Evolutionary conservation across 2,888 invertebrate species (phyloP).

Genomic region (Busseola fusca): DNA sequence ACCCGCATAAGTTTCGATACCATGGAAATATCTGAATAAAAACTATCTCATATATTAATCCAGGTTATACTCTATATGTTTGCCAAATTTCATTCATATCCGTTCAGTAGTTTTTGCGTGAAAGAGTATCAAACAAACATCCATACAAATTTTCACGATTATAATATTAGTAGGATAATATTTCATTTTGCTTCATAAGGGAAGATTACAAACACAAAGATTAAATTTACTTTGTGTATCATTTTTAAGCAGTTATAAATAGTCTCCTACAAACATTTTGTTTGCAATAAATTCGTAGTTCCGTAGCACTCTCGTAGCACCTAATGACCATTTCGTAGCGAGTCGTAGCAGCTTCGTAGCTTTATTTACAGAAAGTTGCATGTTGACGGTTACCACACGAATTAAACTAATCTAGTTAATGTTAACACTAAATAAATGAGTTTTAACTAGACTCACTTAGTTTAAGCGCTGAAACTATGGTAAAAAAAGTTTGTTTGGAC

Average conservation of each 20-base stretch:
- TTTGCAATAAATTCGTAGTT: conserved; percentile 43
- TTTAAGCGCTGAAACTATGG: conserved; percentile 8
- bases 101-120: too few relatives aligned
- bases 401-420: conserved; percentile 52
- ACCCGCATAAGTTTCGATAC: too few relatives aligned
- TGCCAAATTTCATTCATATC: too few relatives aligned
- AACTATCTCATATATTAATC: too few relatives aligned
- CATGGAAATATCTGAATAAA: too few relatives aligned
- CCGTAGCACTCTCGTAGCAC: conserved; percentile 54
- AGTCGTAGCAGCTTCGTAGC: conserved; percentile 47
- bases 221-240: conserved; percentile 1
- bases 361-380: conserved; percentile 50
- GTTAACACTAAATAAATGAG: conserved; percentile 39
- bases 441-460: conserved; percentile 36
- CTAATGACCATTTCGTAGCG: conserved; percentile 53
- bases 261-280: conserved; percentile 9
- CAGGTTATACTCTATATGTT: too few relatives aligned
- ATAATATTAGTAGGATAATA: too few relatives aligned
- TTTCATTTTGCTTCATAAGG: neutral
- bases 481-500: neutral
- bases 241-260: neutral
- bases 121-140: too few relatives aligned
- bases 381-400: conserved; percentile 44
- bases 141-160: too few relatives aligned
- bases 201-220: neutral